phyloP scores from a whole-genome alignment of 2,888 invertebrate species.

The Dolichomitus sp. region DNA sequence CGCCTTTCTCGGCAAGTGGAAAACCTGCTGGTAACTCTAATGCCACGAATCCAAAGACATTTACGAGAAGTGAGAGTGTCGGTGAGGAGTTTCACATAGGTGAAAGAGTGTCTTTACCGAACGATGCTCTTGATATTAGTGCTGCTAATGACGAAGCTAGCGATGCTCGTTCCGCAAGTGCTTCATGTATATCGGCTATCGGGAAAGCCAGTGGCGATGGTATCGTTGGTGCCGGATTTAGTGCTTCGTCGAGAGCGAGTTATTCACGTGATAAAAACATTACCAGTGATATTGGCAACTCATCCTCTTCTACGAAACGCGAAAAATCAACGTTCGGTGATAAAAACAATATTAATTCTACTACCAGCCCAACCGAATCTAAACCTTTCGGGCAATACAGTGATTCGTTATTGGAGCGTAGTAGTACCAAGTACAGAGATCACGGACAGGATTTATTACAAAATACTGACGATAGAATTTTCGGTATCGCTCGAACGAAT shows the following conservation, averaged over 20 bases:
- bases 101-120: conserved; percentile 68
- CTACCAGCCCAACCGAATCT: conserved; percentile 36
- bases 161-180: conserved; percentile 36
- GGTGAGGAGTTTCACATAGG: conserved; percentile 78
- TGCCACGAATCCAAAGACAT: conserved; percentile 69
- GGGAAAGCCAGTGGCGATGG: conserved; percentile 59
- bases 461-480: conserved; percentile 61
- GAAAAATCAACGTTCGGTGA: conserved; percentile 31
- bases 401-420: conserved; percentile 81
- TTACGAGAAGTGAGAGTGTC: conserved; percentile 81
- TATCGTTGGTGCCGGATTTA: neutral
- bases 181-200: conserved; percentile 53
- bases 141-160: conserved; percentile 1
- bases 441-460: conserved; percentile 44
- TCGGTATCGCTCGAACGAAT: conserved; percentile 62
- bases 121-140: conserved; percentile 60
- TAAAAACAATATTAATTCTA: conserved; percentile 32
- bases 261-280: conserved; percentile 55
- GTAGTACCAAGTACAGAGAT: conserved; percentile 69
- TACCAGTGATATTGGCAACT: conserved; percentile 59
- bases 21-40: conserved; percentile 47
- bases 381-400: conserved; percentile 81
- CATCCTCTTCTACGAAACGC: neutral
- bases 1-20: conserved; percentile 52
- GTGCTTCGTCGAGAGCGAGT: conserved; percentile 34